Conservation (phyloP, 2,888 invertebrate genomes). For the Tetheella fluctuosa region DNA sequence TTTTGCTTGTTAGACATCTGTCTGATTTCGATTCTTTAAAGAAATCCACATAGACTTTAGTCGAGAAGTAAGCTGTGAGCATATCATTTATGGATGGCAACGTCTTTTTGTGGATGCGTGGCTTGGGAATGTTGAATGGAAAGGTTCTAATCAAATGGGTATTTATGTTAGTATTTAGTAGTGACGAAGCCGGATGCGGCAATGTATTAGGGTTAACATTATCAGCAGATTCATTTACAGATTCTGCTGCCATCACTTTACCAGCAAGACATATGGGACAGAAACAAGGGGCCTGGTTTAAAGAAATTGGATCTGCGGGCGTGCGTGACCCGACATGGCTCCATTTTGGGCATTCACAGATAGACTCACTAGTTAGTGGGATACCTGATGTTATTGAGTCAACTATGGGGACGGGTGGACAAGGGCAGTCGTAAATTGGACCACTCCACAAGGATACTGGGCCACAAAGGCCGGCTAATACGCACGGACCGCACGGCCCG, state of each 20-base stretch:
- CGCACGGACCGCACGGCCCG: no score
- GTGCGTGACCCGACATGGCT: constrained; percentile 11
- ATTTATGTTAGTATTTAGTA: constrained; percentile 15
- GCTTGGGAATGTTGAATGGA: constrained; percentile 30
- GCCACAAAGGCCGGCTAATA: neutral
- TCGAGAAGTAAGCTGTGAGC: constrained; percentile 34
- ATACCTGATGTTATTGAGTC: constrained; percentile 7
- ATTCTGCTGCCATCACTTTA: constrained; percentile 11
- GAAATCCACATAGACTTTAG: constrained; percentile 13
- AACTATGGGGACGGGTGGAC: constrained; percentile 22
- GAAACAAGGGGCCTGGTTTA: constrained; percentile 11
- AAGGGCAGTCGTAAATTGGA: constrained; percentile 36
- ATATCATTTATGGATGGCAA: constrained; percentile 21
- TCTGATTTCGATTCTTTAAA: constrained; percentile 12
- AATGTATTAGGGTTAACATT: neutral
- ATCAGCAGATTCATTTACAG: constrained; percentile 6
- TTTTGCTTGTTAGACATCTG: neutral
- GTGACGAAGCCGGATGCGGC: neutral
- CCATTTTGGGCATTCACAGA: neutral
- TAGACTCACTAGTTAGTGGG: neutral
- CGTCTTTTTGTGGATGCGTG: constrained; percentile 17
- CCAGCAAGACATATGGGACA: constrained; percentile 15
- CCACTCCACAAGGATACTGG: constrained; percentile 19
- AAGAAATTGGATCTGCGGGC: neutral
- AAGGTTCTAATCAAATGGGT: constrained; percentile 20